Base-by-base conservation (phyloP, 2,797 vertebrate species). In the Loriculus beryllinus region DNA sequence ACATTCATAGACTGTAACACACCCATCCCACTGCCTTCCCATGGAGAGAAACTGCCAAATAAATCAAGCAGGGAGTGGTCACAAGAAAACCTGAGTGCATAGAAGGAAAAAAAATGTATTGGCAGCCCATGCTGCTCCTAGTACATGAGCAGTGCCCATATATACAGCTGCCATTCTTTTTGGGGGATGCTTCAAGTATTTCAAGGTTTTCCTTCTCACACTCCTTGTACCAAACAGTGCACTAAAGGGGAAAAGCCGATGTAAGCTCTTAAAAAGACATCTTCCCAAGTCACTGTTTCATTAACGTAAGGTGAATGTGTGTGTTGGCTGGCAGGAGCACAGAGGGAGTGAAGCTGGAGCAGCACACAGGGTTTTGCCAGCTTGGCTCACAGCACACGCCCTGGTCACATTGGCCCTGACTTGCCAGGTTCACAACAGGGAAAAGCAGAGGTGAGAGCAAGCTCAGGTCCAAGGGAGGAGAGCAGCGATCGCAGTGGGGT, bases 261-360 rank as follows among this genome's bases (percentile, higher is more conserved):
- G 10, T 5, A n/a, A n/a, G 17, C 29, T 74, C 39, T 51, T 28
- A 31, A 70, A 79, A 74, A 35, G 2, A 1, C 10, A 1, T 37
- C 13, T 19, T 54, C n/a, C 68, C 79, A 12, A 23, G 90, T 37
- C 22, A 33, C 10, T 0, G 1, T 12, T 57, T 15, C 4, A 17
- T 3, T 12, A 10, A 2, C 0, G 0, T 0, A 2, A 8, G 52
- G 48, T 1, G 47, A 31, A 2, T 0, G 4, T 5, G 25, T 0
- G 0, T 0, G 37, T 2, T 3, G 7, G 91, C 62, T 35, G 69
- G 78, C 56, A 11, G 72, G 54, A 26, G 62, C 0, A 25, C 11
- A 14, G 26, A 15, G 26, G 74, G 51, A 90, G 35, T 0, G 1
- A 51, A 12, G 71, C 37, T 31, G 56, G 28, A 60, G 84, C 67